Conservation (phyloP, 2,113 vertebrate genomes). For the Pachypanchax playfairii region DNA sequence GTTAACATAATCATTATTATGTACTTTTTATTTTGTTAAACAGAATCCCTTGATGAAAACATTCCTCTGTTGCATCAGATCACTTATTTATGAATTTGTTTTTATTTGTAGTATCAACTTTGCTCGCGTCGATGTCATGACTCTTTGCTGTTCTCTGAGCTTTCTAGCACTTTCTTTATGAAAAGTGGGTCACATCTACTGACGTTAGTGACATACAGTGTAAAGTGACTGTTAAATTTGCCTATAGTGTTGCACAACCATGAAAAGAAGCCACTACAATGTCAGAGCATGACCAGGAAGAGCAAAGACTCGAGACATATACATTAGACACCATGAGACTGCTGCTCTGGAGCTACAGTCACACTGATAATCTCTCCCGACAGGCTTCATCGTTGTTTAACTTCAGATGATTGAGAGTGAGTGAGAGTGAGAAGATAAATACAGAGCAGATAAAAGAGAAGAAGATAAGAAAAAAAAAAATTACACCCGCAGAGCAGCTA, state of each 20-base stretch:
- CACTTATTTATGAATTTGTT: neutral
- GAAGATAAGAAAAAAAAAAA: slow-evolving; percentile 47
- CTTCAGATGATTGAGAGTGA: slow-evolving; percentile 44
- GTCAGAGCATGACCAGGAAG: slow-evolving; percentile 18
- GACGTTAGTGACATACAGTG: slow-evolving; percentile 21
- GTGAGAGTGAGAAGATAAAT: slow-evolving; percentile 38
- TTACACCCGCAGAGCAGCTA: slow-evolving; percentile 44
- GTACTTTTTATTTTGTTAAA: no score
- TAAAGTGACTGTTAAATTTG: slow-evolving; percentile 17
- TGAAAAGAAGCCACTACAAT: slow-evolving; percentile 34
- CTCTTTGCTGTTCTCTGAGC: neutral
- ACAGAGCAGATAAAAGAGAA: slow-evolving; percentile 55
- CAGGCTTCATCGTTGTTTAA: slow-evolving; percentile 57
- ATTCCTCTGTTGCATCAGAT: neutral
- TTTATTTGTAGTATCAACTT: neutral
- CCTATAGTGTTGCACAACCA: slow-evolving; percentile 28
- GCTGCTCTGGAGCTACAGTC: slow-evolving; percentile 35
- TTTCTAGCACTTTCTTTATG: slow-evolving; percentile 14
- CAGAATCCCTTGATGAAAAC: no score
- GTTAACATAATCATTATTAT: no score
- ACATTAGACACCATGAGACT: slow-evolving; percentile 25
- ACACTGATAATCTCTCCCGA: slow-evolving; percentile 54
- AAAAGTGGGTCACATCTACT: slow-evolving; percentile 26
- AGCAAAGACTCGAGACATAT: slow-evolving; percentile 51
- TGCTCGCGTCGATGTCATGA: neutral